Conservation (phyloP, 2,113 vertebrate species). For the Engystomops pustulosus region DNA sequence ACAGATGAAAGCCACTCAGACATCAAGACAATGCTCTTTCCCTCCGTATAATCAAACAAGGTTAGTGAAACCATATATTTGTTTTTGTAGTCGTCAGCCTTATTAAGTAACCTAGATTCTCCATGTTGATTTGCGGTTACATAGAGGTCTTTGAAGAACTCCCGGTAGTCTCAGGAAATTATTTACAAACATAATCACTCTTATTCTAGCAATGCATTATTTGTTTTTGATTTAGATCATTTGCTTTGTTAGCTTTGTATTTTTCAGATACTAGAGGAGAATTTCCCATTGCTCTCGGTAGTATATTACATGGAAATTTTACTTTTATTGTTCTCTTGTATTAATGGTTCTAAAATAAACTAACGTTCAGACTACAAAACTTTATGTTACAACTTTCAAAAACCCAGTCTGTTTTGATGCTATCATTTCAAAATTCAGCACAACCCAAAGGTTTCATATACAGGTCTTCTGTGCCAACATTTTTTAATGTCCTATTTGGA, state of each 20-base stretch:
- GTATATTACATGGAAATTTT: not conserved
- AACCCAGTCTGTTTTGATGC: too few species aligned
- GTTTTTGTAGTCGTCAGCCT: conserved; percentile 30
- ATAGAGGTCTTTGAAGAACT: conserved; percentile 24
- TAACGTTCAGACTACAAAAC: not conserved
- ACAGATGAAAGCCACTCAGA: conserved; percentile 62
- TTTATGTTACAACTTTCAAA: not conserved
- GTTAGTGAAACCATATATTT: conserved; percentile 48
- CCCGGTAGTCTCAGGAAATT: not conserved
- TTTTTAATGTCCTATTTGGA: too few species aligned
- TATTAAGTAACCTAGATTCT: conserved; percentile 39
- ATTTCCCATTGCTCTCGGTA: not conserved
- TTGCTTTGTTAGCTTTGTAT: not conserved
- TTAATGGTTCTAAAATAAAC: not conserved
- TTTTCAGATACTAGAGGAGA: not conserved
- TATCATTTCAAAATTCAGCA: too few species aligned
- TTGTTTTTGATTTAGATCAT: not conserved
- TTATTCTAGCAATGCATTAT: not conserved
- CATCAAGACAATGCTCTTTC: conserved; percentile 54
- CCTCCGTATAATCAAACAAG: conserved; percentile 61
- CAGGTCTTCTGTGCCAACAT: too few species aligned
- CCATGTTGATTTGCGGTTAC: conserved; percentile 21
- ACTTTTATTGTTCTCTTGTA: not conserved
- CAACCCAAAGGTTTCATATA: too few species aligned
- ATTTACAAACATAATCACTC: conserved; percentile 16